A percentile compares a stretch with the other conserved stretches of the same genome.
Evolutionary conservation across 2,113 vertebrate species (phyloP).

Genomic region (Arenaria interpres): DNA sequence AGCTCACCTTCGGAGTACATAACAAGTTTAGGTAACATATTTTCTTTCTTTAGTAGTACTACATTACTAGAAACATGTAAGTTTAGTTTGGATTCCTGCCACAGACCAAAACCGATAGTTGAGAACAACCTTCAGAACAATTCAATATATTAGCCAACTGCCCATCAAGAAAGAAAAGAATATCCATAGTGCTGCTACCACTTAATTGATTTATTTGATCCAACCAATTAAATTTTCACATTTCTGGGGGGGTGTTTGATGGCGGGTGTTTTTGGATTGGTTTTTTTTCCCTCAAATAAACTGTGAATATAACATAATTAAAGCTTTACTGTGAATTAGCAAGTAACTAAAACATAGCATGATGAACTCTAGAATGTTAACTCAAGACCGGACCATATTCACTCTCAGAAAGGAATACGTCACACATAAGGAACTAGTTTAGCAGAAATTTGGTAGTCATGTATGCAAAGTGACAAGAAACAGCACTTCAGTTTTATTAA

Average conservation of each 20-base stretch:
- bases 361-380: neutral
- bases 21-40: neutral
- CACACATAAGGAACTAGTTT: neutral
- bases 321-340: neutral
- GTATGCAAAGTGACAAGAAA: neutral
- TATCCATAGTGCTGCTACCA: neutral
- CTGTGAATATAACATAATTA: neutral
- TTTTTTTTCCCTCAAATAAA: neutral
- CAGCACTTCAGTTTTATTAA: neutral
- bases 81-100: neutral
- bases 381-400: neutral
- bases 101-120: neutral
- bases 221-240: neutral
- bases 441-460: neutral
- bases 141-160: neutral
- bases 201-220: neutral
- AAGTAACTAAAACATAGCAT: neutral
- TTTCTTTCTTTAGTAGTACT: neutral
- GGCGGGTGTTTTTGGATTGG: neutral
- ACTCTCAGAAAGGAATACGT: neutral
- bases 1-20: neutral
- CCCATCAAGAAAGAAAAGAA: neutral
- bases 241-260: fast-evolving
- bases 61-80: neutral
- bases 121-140: neutral